A percentile compares a stretch with the other conserved stretches of the same genome.
Conservation (phyloP, 1,140 invertebrate species). For the Ips nitidus region DNA sequence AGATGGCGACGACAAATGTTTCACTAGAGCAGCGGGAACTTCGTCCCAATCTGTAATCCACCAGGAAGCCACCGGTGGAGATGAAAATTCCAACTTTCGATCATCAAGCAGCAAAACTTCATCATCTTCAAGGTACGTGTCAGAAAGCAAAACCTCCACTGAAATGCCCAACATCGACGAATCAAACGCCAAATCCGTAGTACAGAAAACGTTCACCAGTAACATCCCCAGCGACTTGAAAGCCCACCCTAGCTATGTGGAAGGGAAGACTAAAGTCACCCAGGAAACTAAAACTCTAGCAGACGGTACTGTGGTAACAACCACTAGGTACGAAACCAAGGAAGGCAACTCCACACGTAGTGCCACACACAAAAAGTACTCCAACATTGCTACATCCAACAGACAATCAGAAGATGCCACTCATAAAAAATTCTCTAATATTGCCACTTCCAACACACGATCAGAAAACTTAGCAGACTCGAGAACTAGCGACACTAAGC, state of each 20-base stretch:
- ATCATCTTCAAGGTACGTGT: conserved; percentile 44
- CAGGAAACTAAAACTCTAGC: conserved; percentile 64
- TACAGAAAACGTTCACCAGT: conserved; percentile 42
- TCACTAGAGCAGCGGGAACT: conserved; percentile 59
- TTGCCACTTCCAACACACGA: conserved; percentile 5
- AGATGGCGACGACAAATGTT: conserved; percentile 65
- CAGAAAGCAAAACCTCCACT: conserved; percentile 40
- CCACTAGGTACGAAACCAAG: conserved; percentile 63
- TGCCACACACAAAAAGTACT: conserved; percentile 32
- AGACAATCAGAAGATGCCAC: background rate
- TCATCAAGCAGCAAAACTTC: conserved; percentile 55
- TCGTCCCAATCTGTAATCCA: conserved; percentile 60
- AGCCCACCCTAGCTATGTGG: conserved; percentile 42
- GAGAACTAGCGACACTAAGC: background rate
- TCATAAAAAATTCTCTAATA: conserved; percentile 2
- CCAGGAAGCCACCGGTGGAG: conserved; percentile 62
- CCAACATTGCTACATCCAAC: conserved; percentile 21
- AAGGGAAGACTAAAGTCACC: conserved; percentile 60
- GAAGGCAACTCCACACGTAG: conserved; percentile 41
- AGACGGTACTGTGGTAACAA: conserved; percentile 65
- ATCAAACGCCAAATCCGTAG: conserved; percentile 30
- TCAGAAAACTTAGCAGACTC: background rate
- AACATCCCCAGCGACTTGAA: conserved; percentile 43
- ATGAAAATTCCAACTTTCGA: conserved; percentile 56
- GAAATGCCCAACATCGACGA: conserved; percentile 23